A percentile compares a stretch with the other conserved stretches of the same genome.
phyloP scores from a whole-genome alignment of 2,113 vertebrate genomes.

The Cygnus atratus region DNA sequence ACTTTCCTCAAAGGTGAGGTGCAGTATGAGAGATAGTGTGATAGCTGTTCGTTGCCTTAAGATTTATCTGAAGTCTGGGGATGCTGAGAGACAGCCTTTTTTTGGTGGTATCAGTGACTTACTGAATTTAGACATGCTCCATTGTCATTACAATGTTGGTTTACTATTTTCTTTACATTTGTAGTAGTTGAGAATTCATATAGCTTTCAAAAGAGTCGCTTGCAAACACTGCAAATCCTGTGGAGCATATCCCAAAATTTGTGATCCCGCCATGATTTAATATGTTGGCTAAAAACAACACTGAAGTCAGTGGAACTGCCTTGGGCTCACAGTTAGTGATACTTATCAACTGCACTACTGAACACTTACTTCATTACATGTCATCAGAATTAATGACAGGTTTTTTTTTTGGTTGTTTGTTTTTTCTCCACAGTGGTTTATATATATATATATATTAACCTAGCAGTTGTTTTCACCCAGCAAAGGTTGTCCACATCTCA shows the following conservation, averaged over 20 bases:
- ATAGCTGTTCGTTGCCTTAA: neutral
- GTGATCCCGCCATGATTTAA: neutral
- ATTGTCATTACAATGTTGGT: neutral
- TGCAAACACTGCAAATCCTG: neutral
- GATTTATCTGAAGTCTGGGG: neutral
- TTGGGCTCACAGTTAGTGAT: neutral
- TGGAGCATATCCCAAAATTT: neutral
- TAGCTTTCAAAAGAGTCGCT: neutral
- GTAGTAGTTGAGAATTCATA: neutral
- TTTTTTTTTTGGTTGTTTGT: neutral
- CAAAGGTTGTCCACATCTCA: neutral
- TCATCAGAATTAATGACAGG: neutral
- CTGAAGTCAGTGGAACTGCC: neutral
- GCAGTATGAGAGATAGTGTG: neutral
- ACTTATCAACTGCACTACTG: neutral
- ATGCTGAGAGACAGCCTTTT: neutral
- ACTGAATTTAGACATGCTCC: neutral
- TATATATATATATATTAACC: neutral
- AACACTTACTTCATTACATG: neutral
- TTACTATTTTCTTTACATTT: neutral
- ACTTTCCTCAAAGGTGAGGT: neutral
- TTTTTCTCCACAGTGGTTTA: neutral
- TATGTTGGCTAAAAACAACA: neutral
- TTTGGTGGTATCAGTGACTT: neutral
- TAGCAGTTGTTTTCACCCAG: neutral